phyloP scores from a whole-genome alignment of 2,888 invertebrate genomes.

The Pachymerium ferrugineum region DNA sequence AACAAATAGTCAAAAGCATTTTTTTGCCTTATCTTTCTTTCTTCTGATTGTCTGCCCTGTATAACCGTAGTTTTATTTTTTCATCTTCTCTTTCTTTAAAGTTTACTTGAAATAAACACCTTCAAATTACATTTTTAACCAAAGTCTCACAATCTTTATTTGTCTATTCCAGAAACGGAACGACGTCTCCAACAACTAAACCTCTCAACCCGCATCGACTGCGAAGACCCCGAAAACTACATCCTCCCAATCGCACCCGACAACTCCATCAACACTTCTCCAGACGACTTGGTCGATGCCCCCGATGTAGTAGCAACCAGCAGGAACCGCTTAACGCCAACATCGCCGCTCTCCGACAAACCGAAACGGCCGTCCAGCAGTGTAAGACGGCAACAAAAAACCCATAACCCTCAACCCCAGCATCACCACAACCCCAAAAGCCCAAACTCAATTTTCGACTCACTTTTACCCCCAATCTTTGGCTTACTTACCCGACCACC shows the following conservation, averaged over 20 bases:
- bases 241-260: not conserved
- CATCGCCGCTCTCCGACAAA: constrained; percentile 28
- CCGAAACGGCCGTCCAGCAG: constrained; percentile 34
- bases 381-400: not conserved
- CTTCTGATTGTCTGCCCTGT: too few species aligned
- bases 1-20: too few species aligned
- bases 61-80: too few species aligned
- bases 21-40: too few species aligned
- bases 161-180: constrained; percentile 35
- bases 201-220: constrained; percentile 36
- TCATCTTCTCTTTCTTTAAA: not conserved
- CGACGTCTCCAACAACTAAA: constrained; percentile 36
- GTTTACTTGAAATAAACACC: not conserved
- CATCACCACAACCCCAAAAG: not conserved
- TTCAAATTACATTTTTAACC: too few species aligned
- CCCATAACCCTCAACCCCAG: not conserved
- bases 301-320: not conserved
- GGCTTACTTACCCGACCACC: too few species aligned
- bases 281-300: not conserved
- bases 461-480: too few species aligned
- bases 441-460: too few species aligned
- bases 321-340: constrained; percentile 23
- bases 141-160: too few species aligned
- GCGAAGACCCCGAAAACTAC: constrained; percentile 33
- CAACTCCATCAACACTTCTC: not conserved